Percentiles rank a stretch among this genome's conserved stretches.
phyloP scores from a whole-genome alignment of 2,797 vertebrate species.

The Diplodus puntazzo region DNA sequence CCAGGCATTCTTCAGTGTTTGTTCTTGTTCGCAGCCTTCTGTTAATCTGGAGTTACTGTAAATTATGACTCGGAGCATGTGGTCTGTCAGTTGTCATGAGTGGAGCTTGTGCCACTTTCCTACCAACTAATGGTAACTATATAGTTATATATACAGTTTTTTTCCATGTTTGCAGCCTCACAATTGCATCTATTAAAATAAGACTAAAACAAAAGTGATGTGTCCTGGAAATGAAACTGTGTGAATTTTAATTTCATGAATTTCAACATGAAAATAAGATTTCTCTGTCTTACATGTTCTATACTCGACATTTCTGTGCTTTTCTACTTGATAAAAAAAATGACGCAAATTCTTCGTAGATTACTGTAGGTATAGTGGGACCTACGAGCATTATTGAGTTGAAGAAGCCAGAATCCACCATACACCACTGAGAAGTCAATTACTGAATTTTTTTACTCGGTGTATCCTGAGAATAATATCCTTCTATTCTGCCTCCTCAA shows the following conservation, averaged over 20 bases:
- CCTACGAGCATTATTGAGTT: background rate
- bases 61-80: background rate
- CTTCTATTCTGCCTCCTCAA: slow-evolving; percentile 23
- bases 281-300: background rate
- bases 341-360: no score
- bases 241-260: background rate
- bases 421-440: background rate
- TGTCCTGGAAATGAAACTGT: background rate
- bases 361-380: no score
- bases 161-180: background rate
- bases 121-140: background rate
- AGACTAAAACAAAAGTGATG: background rate
- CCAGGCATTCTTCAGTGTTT: slow-evolving; percentile 1
- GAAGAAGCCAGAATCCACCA: background rate
- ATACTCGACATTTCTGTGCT: background rate
- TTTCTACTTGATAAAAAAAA: background rate
- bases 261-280: background rate
- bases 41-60: background rate
- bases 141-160: background rate
- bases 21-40: background rate
- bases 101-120: background rate
- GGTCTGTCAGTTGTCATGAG: background rate
- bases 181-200: background rate
- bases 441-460: background rate
- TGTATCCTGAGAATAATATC: slow-evolving; percentile 38